Evolutionary conservation across 2,113 vertebrate genomes (phyloP), one percentile per base, ranked within the genome.

Genomic region (Morone chrysops): DNA sequence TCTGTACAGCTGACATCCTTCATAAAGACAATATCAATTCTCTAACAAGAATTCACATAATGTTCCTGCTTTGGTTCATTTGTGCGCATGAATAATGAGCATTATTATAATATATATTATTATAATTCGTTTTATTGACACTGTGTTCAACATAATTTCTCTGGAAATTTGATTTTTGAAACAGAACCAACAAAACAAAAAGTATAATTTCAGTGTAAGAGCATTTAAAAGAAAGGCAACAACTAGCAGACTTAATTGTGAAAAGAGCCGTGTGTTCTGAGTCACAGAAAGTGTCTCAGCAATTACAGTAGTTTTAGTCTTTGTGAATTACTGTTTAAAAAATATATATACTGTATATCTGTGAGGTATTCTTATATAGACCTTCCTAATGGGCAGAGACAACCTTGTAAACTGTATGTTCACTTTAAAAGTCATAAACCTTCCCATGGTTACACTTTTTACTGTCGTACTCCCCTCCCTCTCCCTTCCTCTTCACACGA

Each of bases 401-500:
- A 66, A 18, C 18, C 38, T 56, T 31, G 13, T n/a, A 45, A 4
- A 51, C 9, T 20, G 17, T n/a, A 25, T 75, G 31, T 12, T 63
- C 14, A 45, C 53, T 31, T 22, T 18, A 8, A 17, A 10, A 57
- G 20, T 72, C 20, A 48, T 45, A 8, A 75, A 54, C 20, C 57
- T 57, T 83, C 43, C 6, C 6, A 57, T 54, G 59, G 17, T 72
- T 67, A 53, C 54, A 51, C 53, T 71, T 45, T 0, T 5, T 47
- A 38, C 54, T 6, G 3, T 69, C 25, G 5, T 54, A 18, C 31
- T 61, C 36, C 31, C 48, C 3, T 31, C 54, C 63, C 13, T 81
- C 67, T 86, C 60, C 62, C 38, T 18, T 78, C 62, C 38, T 18
- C 75, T 78, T 81, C 84, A 86, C 54, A 40, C 8, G 56, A 47